phyloP scores from a whole-genome alignment of 2,888 invertebrate species.

The Cyclophora albipunctata region DNA sequence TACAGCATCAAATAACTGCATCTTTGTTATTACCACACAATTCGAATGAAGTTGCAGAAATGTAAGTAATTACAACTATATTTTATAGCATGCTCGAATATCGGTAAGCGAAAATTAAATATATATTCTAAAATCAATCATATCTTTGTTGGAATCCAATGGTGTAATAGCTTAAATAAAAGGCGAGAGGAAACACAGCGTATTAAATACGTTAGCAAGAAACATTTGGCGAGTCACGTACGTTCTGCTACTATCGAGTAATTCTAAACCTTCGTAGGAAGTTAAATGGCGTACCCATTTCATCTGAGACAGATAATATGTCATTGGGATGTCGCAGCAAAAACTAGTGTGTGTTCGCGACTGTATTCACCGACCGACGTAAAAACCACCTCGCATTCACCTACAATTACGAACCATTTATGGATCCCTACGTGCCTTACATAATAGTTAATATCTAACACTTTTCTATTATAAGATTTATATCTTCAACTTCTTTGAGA shows the following conservation, averaged over 20 bases:
- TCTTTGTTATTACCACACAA: too few relatives aligned
- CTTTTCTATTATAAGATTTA: conserved; percentile 38
- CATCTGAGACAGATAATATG: conserved; percentile 37
- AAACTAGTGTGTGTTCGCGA: conserved; percentile 59
- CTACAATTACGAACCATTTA: conserved; percentile 70
- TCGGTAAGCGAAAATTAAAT: too few relatives aligned
- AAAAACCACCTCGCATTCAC: conserved; percentile 32
- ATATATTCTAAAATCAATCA: too few relatives aligned
- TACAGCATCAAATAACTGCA: too few relatives aligned
- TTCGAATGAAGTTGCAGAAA: too few relatives aligned
- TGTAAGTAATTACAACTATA: too few relatives aligned
- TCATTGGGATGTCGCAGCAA: conserved; percentile 58
- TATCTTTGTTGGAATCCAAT: too few relatives aligned
- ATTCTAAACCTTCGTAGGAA: conserved; percentile 16
- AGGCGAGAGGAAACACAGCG: too few relatives aligned
- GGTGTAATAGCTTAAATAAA: too few relatives aligned
- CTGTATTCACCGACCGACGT: conserved; percentile 46
- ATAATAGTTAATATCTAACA: conserved; percentile 55
- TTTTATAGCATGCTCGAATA: too few relatives aligned
- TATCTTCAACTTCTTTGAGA: conserved; percentile 12
- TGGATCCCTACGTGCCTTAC: conserved; percentile 58
- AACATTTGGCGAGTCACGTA: conserved; percentile 17
- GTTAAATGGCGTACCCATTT: conserved; percentile 21
- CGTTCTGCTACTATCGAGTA: conserved; percentile 12
- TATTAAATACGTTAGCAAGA: conserved; percentile 2